Percentiles rank a stretch among this genome's conserved stretches.
Evolutionary conservation across 2,888 invertebrate genomes (phyloP).

Genomic region (Punctoribates punctum): DNA sequence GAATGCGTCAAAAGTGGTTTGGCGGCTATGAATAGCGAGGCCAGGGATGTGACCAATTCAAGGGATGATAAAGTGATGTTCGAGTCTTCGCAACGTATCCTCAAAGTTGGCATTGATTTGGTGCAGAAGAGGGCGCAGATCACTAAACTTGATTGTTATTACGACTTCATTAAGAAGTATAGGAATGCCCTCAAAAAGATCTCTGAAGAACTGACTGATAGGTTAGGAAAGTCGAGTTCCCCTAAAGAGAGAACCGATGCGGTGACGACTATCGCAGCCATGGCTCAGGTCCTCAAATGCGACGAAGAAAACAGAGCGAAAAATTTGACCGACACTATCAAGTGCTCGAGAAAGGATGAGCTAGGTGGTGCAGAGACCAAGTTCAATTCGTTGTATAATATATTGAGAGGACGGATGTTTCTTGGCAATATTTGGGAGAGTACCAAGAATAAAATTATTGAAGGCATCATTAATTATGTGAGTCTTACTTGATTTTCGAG

Average conservation of each 20-base stretch:
- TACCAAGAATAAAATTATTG: not conserved
- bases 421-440: not conserved
- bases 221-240: not conserved
- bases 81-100: not conserved
- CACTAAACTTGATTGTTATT: not conserved
- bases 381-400: conserved; percentile 2
- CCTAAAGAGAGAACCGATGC: not conserved
- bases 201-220: not conserved
- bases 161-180: conserved; percentile 9
- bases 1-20: not conserved
- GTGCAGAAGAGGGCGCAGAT: not conserved
- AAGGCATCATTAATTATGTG: not conserved
- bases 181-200: not conserved
- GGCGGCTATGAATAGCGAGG: not conserved
- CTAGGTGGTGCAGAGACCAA: not conserved
- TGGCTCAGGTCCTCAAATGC: not conserved
- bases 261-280: not conserved
- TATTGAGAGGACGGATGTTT: not conserved
- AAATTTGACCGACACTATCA: not conserved
- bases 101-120: not conserved
- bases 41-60: not conserved
- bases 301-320: not conserved
- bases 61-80: not conserved
- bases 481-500: not conserved
- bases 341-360: not conserved